Conservation (phyloP, 1,140 invertebrate genomes). For the Drosophila navojoa region DNA sequence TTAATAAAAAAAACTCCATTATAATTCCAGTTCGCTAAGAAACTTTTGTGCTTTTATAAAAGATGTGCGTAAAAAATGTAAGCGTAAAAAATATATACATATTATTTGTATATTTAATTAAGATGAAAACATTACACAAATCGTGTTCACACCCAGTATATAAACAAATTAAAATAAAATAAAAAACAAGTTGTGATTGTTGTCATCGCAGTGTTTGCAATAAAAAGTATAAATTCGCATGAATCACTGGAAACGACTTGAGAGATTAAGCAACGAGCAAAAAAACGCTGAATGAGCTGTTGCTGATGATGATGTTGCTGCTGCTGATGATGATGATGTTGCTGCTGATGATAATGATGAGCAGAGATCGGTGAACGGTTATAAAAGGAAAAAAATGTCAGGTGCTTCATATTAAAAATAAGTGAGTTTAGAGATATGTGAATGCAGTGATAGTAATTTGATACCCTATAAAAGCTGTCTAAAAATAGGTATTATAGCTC, state of each 20-base stretch:
- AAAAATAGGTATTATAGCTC: not conserved
- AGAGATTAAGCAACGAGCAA: conserved; percentile 1
- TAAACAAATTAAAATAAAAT: not conserved
- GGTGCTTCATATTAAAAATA: conserved; percentile 3
- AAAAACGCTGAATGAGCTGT: conserved; percentile 10
- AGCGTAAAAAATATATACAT: conserved; percentile 2
- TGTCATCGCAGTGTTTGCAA: conserved; percentile 16
- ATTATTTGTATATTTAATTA: not conserved
- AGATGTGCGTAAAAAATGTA: conserved; percentile 43
- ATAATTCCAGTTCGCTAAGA: not conserved
- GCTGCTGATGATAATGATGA: not conserved
- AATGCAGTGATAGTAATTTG: not conserved
- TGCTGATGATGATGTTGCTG: not conserved
- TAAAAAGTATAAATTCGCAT: conserved; percentile 4
- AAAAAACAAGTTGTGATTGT: conserved; percentile 13
- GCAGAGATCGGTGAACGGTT: not conserved
- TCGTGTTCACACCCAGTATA: conserved; percentile 3
- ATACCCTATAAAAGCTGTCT: not conserved
- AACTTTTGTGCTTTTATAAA: conserved; percentile 7
- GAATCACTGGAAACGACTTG: conserved; percentile 15
- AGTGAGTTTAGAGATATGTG: not conserved
- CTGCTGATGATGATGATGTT: not conserved
- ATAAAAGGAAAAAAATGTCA: not conserved
- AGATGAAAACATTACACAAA: conserved; percentile 3
- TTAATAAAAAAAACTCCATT: not conserved